phyloP scores from a whole-genome alignment of 1,140 invertebrate genomes.

The Papilio aristodemus region DNA sequence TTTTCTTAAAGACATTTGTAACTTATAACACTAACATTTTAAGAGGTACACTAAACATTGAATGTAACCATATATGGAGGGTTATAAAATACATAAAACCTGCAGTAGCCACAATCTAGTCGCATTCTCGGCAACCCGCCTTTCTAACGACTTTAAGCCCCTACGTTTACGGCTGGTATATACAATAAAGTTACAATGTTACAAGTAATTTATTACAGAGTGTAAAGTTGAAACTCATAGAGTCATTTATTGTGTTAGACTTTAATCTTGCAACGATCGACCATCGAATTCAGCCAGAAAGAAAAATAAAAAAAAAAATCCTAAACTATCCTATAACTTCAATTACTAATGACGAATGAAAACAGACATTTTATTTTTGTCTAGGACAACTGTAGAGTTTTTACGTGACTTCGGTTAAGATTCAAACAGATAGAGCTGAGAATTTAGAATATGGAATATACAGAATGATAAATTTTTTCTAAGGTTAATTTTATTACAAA shows the following conservation, averaged over 20 bases:
- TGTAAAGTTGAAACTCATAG: neutral
- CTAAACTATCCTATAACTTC: too few species aligned
- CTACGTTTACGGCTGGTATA: neutral
- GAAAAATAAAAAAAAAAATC: too few species aligned
- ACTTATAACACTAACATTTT: slow-evolving; percentile 15
- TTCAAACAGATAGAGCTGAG: too few species aligned
- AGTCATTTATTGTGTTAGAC: neutral
- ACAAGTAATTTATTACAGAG: neutral
- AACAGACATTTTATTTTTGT: too few species aligned
- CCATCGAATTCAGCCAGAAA: too few species aligned
- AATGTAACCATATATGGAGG: neutral
- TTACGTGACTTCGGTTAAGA: too few species aligned
- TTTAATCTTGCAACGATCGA: too few species aligned
- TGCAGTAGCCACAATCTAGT: neutral
- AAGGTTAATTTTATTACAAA: too few species aligned
- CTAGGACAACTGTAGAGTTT: too few species aligned
- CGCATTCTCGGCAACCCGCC: neutral
- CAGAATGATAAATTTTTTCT: too few species aligned
- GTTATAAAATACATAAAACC: slow-evolving; percentile 9
- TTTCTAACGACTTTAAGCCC: neutral
- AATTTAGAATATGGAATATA: too few species aligned
- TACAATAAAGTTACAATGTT: neutral
- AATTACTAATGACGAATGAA: too few species aligned
- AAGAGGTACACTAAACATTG: slow-evolving; percentile 20
- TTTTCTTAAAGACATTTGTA: neutral